These are phyloP conservation scores for Sebastes trivittatus DNA, from an alignment of 2,797 vertebrate genomes.

Conservation along the genomic window DNA sequence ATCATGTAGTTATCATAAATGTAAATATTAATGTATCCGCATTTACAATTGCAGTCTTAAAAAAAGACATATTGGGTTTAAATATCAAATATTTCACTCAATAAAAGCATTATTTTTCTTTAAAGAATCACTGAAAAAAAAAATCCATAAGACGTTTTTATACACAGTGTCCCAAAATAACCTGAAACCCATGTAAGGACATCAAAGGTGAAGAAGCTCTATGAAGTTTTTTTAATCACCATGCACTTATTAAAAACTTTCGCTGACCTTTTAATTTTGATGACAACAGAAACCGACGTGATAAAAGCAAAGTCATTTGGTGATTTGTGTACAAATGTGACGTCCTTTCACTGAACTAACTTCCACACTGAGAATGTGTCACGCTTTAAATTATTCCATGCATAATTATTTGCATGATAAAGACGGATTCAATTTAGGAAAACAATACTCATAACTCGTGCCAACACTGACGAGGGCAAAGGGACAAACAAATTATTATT, in stretches of 20 bases:
- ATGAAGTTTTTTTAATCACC: not conserved
- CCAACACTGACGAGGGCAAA: slow-evolving; percentile 6
- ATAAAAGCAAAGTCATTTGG: not conserved
- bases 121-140: not conserved
- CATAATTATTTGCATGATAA: slow-evolving; percentile 47
- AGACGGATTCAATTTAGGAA: slow-evolving; percentile 38
- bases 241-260: not conserved
- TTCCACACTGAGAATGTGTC: not conserved
- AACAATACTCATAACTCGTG: slow-evolving; percentile 23
- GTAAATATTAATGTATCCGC: not conserved
- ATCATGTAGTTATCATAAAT: not conserved
- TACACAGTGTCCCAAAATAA: not conserved
- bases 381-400: slow-evolving; percentile 34
- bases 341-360: not conserved
- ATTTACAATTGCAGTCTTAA: not conserved
- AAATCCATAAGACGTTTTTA: not conserved
- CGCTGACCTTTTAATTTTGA: not conserved
- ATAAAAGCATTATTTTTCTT: no score
- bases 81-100: not conserved
- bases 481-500: not conserved
- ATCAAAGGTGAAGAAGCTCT: not conserved
- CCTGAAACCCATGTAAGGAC: not conserved
- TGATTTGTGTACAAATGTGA: not conserved
- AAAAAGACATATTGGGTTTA: not conserved
- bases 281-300: not conserved